Conservation (phyloP, 2,797 vertebrate species). For the Hemitrygon akajei region DNA sequence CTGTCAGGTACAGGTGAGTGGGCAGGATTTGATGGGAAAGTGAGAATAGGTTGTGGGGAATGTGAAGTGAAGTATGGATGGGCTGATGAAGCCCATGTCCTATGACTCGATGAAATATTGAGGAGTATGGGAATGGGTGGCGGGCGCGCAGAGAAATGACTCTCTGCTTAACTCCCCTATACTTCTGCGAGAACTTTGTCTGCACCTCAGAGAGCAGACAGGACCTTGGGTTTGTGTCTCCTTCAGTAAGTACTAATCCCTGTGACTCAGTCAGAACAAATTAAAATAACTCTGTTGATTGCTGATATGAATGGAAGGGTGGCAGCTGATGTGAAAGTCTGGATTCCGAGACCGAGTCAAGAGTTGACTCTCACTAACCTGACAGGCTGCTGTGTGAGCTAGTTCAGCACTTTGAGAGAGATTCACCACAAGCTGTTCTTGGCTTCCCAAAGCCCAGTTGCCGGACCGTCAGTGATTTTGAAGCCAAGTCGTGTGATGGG, state of each 20-base stretch:
- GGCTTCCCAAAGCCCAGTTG: no score
- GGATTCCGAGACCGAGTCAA: background rate
- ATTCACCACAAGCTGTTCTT: background rate
- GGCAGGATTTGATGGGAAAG: no score
- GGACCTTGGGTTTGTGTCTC: background rate
- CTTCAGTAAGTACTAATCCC: no score
- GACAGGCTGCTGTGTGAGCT: conserved; percentile 4
- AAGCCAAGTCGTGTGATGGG: background rate
- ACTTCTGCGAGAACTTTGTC: background rate
- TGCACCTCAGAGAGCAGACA: background rate
- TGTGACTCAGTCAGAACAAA: conserved; percentile 15
- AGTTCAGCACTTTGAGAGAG: background rate
- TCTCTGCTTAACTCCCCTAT: background rate
- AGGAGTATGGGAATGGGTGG: no score
- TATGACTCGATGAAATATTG: no score
- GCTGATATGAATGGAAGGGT: background rate
- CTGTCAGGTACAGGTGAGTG: no score
- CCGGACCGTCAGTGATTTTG: background rate
- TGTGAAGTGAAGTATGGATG: no score
- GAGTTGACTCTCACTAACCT: conserved; percentile 6
- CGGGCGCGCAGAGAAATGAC: no score
- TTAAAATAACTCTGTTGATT: no score
- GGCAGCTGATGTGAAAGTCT: background rate
- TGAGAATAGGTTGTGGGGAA: no score
- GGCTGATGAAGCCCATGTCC: no score